Evolutionary conservation across 2,888 invertebrate species (phyloP).

Genomic region (Rugalucina vietnamica): DNA sequence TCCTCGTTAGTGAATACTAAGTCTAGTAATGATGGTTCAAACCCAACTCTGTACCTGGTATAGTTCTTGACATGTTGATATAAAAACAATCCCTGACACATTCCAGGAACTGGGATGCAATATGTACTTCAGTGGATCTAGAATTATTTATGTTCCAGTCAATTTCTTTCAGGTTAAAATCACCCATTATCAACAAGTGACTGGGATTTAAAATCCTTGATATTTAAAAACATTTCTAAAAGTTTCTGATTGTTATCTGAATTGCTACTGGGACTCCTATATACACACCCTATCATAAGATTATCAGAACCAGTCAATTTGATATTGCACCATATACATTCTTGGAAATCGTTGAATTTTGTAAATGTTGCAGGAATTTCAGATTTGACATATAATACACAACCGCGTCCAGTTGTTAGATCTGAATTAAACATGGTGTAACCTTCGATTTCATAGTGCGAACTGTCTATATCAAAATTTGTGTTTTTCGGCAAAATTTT

Average conservation of each 20-base stretch:
- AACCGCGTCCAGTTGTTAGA: not conserved
- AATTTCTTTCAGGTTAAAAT: constrained; percentile 8
- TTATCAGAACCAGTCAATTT: not conserved
- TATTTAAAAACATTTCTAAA: not conserved
- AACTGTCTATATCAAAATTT: not conserved
- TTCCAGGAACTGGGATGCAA: not conserved
- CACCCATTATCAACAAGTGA: constrained; percentile 1
- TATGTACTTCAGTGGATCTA: not conserved
- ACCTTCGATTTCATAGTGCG: not conserved
- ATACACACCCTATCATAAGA: not conserved
- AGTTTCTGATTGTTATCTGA: not conserved
- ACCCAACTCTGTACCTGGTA: not conserved
- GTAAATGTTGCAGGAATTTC: not conserved
- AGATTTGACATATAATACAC: not conserved
- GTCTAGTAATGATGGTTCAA: not conserved
- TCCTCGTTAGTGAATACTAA: constrained; percentile 17
- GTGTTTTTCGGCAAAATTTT: not conserved
- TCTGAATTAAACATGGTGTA: not conserved
- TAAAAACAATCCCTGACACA: not conserved
- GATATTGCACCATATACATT: not conserved
- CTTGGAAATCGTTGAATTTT: not conserved
- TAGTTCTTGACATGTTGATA: not conserved
- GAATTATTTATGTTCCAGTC: not conserved
- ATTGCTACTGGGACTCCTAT: not conserved
- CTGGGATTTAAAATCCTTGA: not conserved